Conservation (phyloP, 2,113 vertebrate species). For the Phylloscopus trochiloides region DNA sequence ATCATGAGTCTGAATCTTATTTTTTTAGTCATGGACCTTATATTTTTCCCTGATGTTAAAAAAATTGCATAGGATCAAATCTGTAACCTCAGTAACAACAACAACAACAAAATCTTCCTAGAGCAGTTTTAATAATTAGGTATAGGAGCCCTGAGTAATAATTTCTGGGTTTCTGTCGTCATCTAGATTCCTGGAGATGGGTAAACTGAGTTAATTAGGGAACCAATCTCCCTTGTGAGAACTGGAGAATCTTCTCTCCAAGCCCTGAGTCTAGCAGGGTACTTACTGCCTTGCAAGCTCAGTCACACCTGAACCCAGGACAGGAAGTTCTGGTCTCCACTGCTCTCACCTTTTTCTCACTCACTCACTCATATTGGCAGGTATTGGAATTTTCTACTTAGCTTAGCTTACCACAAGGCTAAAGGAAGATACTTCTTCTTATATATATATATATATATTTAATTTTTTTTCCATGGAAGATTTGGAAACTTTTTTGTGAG, state of each 20-base stretch:
- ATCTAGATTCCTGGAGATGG: not conserved
- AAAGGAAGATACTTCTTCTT: not conserved
- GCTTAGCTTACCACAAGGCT: not conserved
- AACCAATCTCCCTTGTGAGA: not conserved
- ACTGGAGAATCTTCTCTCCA: not conserved
- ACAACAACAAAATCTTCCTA: not conserved
- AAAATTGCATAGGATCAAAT: not conserved
- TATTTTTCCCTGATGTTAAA: not conserved
- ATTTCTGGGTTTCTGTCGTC: not conserved
- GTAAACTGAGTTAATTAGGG: not conserved
- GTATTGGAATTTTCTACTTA: not conserved
- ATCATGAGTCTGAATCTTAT: not conserved
- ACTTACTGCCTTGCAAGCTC: not conserved
- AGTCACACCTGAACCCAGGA: fast-evolving
- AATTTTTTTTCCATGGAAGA: not conserved
- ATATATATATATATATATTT: too few species aligned
- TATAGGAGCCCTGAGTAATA: not conserved
- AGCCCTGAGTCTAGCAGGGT: fast-evolving
- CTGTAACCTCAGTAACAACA: not conserved
- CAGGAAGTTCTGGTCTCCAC: not conserved
- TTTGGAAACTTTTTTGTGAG: not conserved
- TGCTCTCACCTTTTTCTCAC: not conserved
- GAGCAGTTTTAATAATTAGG: not conserved
- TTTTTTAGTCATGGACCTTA: not conserved
- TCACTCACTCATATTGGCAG: not conserved